These are phyloP conservation scores for Syrrhaptes paradoxus DNA, from an alignment of 2,113 vertebrate genomes.

Conservation along the genomic window DNA sequence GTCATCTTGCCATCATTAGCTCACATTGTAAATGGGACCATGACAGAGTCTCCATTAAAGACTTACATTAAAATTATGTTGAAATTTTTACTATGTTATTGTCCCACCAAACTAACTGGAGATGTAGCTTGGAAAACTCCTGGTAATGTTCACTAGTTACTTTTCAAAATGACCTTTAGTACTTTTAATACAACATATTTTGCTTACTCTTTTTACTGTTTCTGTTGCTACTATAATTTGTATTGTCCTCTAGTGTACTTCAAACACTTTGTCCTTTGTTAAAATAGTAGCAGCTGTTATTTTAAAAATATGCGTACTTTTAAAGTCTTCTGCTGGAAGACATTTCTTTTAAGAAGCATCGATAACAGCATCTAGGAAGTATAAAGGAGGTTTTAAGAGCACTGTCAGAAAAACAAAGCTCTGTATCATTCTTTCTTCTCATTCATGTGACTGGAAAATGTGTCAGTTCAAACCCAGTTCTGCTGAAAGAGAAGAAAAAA, in stretches of 20 bases:
- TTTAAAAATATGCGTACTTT: neutral
- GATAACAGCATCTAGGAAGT: neutral
- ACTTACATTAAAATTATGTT: slow-evolving; percentile 9
- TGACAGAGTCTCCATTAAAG: slow-evolving; percentile 45
- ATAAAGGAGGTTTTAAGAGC: neutral
- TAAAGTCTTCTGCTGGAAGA: neutral
- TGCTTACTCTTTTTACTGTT: neutral
- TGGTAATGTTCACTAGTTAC: neutral
- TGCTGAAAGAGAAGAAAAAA: neutral
- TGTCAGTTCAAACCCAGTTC: neutral
- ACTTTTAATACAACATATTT: neutral
- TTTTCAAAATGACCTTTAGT: neutral
- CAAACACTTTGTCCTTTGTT: neutral
- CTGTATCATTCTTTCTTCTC: neutral
- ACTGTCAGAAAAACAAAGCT: neutral
- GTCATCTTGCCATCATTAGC: slow-evolving; percentile 42
- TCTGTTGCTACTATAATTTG: neutral
- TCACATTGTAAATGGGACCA: neutral
- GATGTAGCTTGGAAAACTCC: neutral
- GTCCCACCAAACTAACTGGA: neutral
- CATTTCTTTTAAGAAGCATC: neutral
- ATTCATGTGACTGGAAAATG: neutral
- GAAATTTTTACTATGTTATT: neutral
- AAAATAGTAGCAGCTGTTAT: neutral
- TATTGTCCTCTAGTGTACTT: neutral